Evolutionary conservation across 2,113 vertebrate species (phyloP).

Genomic region (Pedetes capensis): DNA sequence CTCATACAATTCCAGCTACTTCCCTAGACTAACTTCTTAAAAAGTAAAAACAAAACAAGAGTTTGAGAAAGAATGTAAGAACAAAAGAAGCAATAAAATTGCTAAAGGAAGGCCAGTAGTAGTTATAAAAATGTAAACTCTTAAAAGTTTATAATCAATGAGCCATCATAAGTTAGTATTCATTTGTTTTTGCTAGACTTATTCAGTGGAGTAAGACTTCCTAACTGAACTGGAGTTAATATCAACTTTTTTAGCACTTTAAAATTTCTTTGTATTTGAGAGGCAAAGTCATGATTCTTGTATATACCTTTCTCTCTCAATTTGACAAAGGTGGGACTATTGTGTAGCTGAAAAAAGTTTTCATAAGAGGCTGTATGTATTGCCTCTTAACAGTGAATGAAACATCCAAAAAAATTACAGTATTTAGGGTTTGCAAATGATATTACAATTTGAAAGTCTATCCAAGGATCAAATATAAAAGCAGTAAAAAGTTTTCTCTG

Average conservation of each 20-base stretch:
- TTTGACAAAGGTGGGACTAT: constrained; percentile 1
- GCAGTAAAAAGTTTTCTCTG: neutral
- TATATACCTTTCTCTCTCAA: neutral
- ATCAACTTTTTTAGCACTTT: neutral
- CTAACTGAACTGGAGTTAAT: constrained; percentile 14
- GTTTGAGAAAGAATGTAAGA: neutral
- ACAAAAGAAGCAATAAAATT: neutral
- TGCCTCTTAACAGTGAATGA: neutral
- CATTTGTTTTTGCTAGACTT: neutral
- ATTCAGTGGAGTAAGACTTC: neutral
- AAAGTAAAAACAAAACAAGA: neutral
- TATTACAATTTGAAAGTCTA: neutral
- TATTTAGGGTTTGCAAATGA: neutral
- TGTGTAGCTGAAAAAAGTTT: neutral
- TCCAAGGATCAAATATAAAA: neutral
- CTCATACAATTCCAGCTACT: neutral
- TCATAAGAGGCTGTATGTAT: neutral
- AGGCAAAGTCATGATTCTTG: constrained; percentile 18
- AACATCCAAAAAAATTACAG: neutral
- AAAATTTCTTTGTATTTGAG: constrained; percentile 1
- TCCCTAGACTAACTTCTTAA: constrained; percentile 37
- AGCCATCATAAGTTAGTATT: neutral
- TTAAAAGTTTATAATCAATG: neutral
- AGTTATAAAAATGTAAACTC: neutral
- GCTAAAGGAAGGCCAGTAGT: neutral